Evolutionary conservation across 2,888 invertebrate genomes (phyloP).

Genomic region (Sphaerophoria rueppellii): DNA sequence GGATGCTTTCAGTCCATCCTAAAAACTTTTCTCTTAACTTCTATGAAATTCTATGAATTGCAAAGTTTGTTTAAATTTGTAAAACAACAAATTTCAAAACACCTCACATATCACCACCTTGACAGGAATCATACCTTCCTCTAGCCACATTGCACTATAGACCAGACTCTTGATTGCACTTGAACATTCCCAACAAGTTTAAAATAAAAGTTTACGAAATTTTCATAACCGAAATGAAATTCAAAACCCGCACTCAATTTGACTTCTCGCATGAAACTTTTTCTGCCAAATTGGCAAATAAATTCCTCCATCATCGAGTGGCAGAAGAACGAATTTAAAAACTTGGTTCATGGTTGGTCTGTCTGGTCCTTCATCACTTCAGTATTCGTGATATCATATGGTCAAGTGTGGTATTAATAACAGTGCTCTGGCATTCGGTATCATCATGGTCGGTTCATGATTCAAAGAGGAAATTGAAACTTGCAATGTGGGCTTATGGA

Average conservation of each 20-base stretch:
- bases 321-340: background rate
- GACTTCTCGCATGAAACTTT: constrained; percentile 19
- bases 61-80: too few relatives aligned
- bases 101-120: too few relatives aligned
- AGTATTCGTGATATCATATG: constrained; percentile 13
- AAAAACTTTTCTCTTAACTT: too few relatives aligned
- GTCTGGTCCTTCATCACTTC: background rate
- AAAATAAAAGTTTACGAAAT: constrained; percentile 21
- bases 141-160: too few relatives aligned
- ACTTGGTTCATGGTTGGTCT: background rate
- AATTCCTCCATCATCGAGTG: constrained; percentile 27
- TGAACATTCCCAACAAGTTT: background rate
- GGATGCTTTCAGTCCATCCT: too few relatives aligned
- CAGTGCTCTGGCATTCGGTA: constrained; percentile 15
- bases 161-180: too few relatives aligned
- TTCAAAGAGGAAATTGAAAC: background rate
- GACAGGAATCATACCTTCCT: too few relatives aligned
- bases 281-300: constrained; percentile 51
- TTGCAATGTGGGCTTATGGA: constrained; percentile 22
- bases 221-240: constrained; percentile 11
- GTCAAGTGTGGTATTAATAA: constrained; percentile 48
- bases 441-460: background rate
- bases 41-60: too few relatives aligned
- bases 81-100: too few relatives aligned
- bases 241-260: constrained; percentile 16